Conservation (phyloP, 2,797 vertebrate species). For the Sternarchorhynchus goeldii region DNA sequence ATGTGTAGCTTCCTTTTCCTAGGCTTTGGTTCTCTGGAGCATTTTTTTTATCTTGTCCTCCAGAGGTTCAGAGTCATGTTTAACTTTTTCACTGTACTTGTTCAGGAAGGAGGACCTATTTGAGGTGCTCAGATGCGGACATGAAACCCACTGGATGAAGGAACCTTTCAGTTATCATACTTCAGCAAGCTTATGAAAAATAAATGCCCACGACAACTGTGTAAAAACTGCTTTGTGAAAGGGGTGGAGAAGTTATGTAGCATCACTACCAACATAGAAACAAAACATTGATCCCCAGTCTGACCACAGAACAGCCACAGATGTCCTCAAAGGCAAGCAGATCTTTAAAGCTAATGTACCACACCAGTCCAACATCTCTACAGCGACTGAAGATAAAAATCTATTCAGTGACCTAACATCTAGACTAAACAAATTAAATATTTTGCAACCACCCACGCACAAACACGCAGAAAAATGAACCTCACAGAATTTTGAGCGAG, state of each 20-base stretch:
- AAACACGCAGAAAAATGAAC: background rate
- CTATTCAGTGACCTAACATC: background rate
- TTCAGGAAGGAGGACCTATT: too few relatives aligned
- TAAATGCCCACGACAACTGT: background rate
- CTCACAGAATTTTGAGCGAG: background rate
- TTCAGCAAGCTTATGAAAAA: background rate
- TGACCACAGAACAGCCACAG: background rate
- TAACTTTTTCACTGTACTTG: too few relatives aligned
- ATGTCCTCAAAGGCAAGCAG: background rate
- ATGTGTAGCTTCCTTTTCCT: constrained; percentile 11
- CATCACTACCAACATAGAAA: too few relatives aligned
- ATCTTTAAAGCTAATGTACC: background rate
- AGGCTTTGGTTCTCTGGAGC: background rate
- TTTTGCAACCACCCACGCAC: too few relatives aligned
- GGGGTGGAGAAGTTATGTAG: background rate
- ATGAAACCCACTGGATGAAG: background rate
- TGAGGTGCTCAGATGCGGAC: background rate
- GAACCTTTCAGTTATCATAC: background rate
- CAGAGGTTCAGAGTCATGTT: too few relatives aligned
- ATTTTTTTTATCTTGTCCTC: too few relatives aligned
- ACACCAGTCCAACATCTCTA: background rate
- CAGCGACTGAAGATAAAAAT: background rate
- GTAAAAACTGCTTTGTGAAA: background rate
- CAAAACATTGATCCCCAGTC: too few relatives aligned
- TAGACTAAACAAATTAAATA: background rate